Base-by-base conservation (phyloP, 2,113 vertebrate species). In the Rattus rattus region DNA sequence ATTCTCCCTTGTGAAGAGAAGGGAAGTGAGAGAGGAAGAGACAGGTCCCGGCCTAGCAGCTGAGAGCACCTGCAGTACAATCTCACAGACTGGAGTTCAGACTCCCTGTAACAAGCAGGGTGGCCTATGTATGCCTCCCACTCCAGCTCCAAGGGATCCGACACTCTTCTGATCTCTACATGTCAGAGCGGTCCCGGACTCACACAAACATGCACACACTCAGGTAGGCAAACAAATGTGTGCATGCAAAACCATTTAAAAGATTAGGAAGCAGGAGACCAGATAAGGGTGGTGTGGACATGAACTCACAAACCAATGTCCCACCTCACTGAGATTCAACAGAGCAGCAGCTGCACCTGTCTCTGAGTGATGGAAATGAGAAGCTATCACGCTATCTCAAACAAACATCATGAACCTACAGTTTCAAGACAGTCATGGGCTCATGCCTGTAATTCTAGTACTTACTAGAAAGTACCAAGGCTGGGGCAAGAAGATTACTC, bases 271-370 rank as follows among this genome's bases (percentile, higher is more conserved):
- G 52, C 36, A 36, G 52, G 52, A 81, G 52, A 79, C 16, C 49
- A 54, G 28, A 52, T 20, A 81, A n/a, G 36, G 79, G 79, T 81
- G 79, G n/a, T 8, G 1, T 54, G 77, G 19, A n/a, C 33, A 83
- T 83, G 52, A 93, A 77, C 72, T 76, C 81, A 91, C 85, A 65
- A 87, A 36, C 39, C 49, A 88, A 67, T 2, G 80, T 65, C 83
- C 72, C 54, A 70, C 28, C 30, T 87, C 86, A 94, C 6, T 69
- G 30, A 52, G 94, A 97, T 94, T 86, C 73, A 96, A 70, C 70
- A 96, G 80, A 47, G 24, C 61, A 88, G 81, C 73, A 88, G n/a
- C 11, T 73, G 19, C 63, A 77, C 1, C 47, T n/a, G 76, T 63
- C 69, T 73, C 39, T 47, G 14, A 87, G 81, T 28, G 90, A 30